Base-by-base conservation (phyloP, 1,140 invertebrate genomes). In the Orussus abietinus region DNA sequence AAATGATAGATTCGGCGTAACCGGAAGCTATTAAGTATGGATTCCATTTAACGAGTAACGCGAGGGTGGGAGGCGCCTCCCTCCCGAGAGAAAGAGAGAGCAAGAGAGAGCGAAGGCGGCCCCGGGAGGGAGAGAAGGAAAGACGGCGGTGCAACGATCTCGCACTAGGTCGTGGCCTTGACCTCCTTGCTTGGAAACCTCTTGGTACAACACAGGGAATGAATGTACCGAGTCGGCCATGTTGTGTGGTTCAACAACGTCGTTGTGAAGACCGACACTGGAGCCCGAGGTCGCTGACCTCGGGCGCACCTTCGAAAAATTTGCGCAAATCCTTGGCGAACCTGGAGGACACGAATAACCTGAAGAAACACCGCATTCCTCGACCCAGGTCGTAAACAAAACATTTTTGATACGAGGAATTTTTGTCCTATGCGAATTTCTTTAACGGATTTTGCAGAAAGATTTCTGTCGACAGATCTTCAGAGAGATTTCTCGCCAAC, bases 91-190 rank as follows among this genome's bases (percentile, higher is more conserved):
- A 33, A 30, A 34, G 29, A n/a, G 28, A 25, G 42, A 38, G 37
- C 20, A 34, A 29, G 33, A 26, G 22, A 36, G 14, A 32, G 28
- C 17, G 29, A 20, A 18, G 47, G 21, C 17, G 15, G n/a, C 19
- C 9, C 9, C 18, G 20, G 20, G 48, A 37, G 39, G 43, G 35
- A 45, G 42, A 42, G 45, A 45, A 18, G 49, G 47, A 31, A 32
- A 33, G 25, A 32, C 21, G 42, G 32, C 51, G 51, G 33, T n/a
- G n/a, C 53, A 58, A 64, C 45, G 56, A 64, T 58, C 63, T 58
- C 58, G 29, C 53, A 67, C 58, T 67, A 50, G 63, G 62, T 67
- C 62, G 46, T 55, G 58, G 63, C 64, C 63, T 67, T 67, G 63
- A 66, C 64, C 59, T 62, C 57, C 47, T 64, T 67, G 46, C 43